phyloP scores from a whole-genome alignment of 37 sponge, comb jelly and placozoan species.

The Spongilla lacustris region DNA sequence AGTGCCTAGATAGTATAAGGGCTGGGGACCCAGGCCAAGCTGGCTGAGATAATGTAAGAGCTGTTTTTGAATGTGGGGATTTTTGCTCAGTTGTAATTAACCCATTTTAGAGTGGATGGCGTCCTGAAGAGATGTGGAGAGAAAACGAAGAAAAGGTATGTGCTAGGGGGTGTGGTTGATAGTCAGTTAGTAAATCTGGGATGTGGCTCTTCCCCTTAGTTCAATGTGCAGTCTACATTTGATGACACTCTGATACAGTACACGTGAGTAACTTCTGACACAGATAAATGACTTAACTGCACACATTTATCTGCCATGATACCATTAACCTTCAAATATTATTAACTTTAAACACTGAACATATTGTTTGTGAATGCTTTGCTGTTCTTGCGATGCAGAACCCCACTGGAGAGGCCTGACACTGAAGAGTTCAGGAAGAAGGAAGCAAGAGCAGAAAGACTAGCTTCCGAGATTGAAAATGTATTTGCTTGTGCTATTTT shows the following conservation, averaged over 20 bases:
- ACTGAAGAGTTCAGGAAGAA: conserved; percentile 33
- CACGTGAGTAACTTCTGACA: conserved; percentile 56
- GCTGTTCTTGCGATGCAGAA: no score
- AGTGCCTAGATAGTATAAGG: no score
- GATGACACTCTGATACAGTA: conserved; percentile 57
- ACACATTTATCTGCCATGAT: no score
- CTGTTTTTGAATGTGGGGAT: no score
- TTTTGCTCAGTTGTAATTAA: neutral
- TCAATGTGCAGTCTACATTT: conserved; percentile 61
- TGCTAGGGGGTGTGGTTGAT: neutral
- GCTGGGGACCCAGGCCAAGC: no score
- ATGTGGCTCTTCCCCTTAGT: neutral
- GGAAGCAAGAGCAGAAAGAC: conserved; percentile 30
- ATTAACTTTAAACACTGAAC: no score
- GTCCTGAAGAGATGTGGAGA: conserved; percentile 62
- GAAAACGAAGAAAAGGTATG: conserved; percentile 55
- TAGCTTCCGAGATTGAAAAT: conserved; percentile 68
- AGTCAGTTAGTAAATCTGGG: neutral
- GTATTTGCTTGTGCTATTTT: neutral
- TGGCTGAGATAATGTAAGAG: no score
- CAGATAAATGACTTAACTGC: no score
- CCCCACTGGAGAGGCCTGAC: conserved; percentile 34
- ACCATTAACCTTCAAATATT: no score
- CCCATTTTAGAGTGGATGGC: conserved; percentile 43
- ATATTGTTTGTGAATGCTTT: no score